Evolutionary conservation across 2,888 invertebrate genomes (phyloP), one percentile per base, ranked within the genome.

Genomic region (Magallana nippona): DNA sequence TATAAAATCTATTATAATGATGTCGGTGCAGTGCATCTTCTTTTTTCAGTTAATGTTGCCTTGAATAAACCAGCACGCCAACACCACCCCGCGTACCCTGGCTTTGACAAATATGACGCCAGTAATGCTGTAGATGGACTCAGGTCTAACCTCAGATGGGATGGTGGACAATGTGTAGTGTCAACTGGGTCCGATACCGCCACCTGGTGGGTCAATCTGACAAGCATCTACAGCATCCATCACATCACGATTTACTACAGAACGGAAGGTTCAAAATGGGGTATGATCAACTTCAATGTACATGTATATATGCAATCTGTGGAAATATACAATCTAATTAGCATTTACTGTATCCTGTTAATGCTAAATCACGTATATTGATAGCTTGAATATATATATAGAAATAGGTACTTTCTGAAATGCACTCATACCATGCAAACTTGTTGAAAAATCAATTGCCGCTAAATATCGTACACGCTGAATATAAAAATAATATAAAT

Each of bases 101-200:
- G 58, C n/a, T n/a, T 10, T 15, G 58, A 60, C 17, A 8, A 15
- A 11, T 60, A 15, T 15, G 17, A 60, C 8, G 58, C 58, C 17
- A 60, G 58, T 60, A 60, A 60, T 17, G 58, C 58, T 1, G 58
- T 60, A 60, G 58, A 60, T 60, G 58, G 58, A n/a, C 58, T 60
- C 8, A 60, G n/a, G 8, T 60, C 58, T n/a, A 2, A 60, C 15
- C 62, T 62, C 8, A 2, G 5, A 19, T 19, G 10, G 8, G 0
- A 2, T 10, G 62, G 62, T 17, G 19, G 19, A 19, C 62, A 62
- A 22, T 62, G 62, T 19, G 19, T 5, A 5, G 1, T 22, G 11
- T 62, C 19, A 1, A 0, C 1, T 19, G 22, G 10, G 22, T 10
- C n/a, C 0, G 1, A 19, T 11, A 62, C 62, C 11, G 62, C 62